A percentile compares a stretch with the other conserved stretches of the same genome.
phyloP scores from a whole-genome alignment of 2,113 vertebrate genomes.

The Oreochromis tanganicae region DNA sequence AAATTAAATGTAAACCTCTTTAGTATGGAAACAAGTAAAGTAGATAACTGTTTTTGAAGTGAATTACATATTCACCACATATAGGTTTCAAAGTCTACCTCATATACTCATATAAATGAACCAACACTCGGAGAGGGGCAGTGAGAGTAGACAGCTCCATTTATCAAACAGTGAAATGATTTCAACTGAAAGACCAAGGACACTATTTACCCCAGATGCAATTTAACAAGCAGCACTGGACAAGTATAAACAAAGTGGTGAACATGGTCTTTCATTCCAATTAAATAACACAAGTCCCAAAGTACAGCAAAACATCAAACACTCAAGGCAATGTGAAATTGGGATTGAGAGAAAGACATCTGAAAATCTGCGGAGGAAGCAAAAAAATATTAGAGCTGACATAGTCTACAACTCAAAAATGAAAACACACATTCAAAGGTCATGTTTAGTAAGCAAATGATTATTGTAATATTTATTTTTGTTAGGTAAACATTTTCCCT shows the following conservation, averaged over 20 bases:
- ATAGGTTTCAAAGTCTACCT: background rate
- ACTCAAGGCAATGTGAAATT: background rate
- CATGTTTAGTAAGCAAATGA: background rate
- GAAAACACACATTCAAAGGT: background rate
- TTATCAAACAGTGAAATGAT: conserved; percentile 11
- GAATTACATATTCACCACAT: background rate
- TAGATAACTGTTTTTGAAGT: background rate
- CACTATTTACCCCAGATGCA: conserved; percentile 14
- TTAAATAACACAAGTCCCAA: background rate
- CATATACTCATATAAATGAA: background rate
- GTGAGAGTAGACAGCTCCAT: background rate
- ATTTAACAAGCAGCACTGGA: background rate
- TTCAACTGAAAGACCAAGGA: conserved; percentile 7
- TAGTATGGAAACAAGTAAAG: background rate
- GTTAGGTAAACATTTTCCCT: background rate
- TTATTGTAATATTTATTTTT: background rate
- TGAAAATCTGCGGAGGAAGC: background rate
- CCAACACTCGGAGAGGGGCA: background rate
- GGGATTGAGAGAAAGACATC: background rate
- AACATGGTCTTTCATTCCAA: background rate
- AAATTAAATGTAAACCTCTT: background rate
- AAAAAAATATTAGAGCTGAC: background rate
- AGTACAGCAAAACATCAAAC: background rate
- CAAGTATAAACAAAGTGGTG: conserved; percentile 2
- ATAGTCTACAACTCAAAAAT: background rate